Evolutionary conservation across 2,797 vertebrate species (phyloP).

Genomic region (Tokudaia tokunoshimensis): DNA sequence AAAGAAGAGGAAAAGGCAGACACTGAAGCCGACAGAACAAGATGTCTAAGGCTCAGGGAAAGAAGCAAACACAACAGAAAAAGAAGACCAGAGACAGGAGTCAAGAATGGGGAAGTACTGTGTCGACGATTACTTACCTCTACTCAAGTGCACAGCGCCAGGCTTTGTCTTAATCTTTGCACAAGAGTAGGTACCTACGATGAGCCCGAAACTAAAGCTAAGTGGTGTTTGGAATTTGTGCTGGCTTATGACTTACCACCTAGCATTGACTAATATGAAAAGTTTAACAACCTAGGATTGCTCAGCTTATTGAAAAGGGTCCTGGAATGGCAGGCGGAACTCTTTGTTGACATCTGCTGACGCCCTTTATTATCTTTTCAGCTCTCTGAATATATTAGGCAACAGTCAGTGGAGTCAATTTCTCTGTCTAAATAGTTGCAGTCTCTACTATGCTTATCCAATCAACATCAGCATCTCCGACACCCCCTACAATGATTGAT

Average conservation of each 20-base stretch:
- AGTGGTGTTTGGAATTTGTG: background rate
- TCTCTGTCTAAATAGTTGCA: background rate
- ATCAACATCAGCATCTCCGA: background rate
- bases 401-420: background rate
- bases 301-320: background rate
- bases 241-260: background rate
- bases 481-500: background rate
- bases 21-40: slow-evolving; percentile 18
- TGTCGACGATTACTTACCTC: background rate
- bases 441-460: background rate
- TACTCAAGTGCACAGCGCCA: background rate
- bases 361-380: background rate
- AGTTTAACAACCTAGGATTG: background rate
- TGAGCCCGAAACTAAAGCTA: background rate
- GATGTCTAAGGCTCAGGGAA: background rate
- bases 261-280: slow-evolving; percentile 36
- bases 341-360: background rate
- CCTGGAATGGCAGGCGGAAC: background rate
- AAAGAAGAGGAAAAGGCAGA: background rate
- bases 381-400: background rate
- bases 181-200: background rate
- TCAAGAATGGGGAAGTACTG: background rate
- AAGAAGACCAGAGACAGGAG: background rate
- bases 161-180: background rate
- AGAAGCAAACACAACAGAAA: background rate